Base-by-base conservation (phyloP, 2,797 vertebrate genomes). In the Muraenolepis orangiensis region DNA sequence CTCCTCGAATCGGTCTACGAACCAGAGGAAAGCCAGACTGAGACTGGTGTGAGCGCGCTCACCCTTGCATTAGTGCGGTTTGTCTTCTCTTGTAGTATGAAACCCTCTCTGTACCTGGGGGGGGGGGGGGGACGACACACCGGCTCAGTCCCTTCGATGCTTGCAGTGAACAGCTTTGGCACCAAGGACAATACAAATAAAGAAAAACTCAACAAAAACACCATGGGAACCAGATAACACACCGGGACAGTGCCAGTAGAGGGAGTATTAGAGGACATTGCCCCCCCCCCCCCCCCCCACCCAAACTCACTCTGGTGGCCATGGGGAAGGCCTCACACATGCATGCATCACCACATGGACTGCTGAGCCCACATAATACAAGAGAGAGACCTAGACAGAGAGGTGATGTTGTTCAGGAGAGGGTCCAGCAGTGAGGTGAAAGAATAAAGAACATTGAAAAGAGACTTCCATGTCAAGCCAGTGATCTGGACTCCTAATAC, bases 1-100 rank as follows among this genome's bases (percentile, higher is more conserved):
- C 72, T 83, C 46, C 76, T 84, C 74, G 75, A 66, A 84, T 73
- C 77, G 76, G 86, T 87, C 83, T 80, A 67, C 68, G 80, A 80
- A 79, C 82, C 81, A 40, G 78, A 80, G 23, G 23, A 23, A n/a
- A 64, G n/a, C 10, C 8, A 30, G 23, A 73, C 69, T 70, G 79
- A 70, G 69, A 70, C 36, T 72, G 72, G 78, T 66, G 74, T 83
- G 82, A 69, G 80, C 73, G 76, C 76, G 70, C 85, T 85, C 80
- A 0, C 34, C 26, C 69, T 38, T 70, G 69, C 69, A 70, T 70
- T 29, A 14, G 13, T 42, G 26, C 6, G 40, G 69, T 70, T 14
- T 31, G 28, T 30, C 4, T 30, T 67, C 4, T 67, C 13, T 31
- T 67, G 26, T 29, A 0, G 31, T 29, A 14, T 67, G 6, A 29